Conservation (phyloP, 2,113 vertebrate genomes). For the Platichthys flesus region DNA sequence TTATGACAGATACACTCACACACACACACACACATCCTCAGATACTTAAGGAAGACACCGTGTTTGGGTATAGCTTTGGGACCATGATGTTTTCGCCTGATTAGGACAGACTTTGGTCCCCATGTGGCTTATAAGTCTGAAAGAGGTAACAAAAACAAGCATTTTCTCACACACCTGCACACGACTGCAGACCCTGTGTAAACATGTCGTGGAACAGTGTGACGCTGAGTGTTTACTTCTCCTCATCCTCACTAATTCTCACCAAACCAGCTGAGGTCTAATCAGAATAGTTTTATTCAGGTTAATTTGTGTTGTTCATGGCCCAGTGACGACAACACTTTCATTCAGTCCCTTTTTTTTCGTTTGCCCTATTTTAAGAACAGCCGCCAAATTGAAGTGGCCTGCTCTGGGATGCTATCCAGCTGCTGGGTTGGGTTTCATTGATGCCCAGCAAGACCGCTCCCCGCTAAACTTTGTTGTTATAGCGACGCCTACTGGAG, state of each 20-base stretch:
- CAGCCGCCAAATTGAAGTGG: constrained; percentile 24
- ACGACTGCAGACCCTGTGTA: constrained; percentile 4
- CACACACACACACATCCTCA: too few relatives aligned
- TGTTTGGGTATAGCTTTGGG: too few relatives aligned
- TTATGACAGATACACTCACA: too few relatives aligned
- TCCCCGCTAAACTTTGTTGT: constrained; percentile 27
- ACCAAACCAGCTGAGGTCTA: neutral
- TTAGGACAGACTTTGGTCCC: too few relatives aligned
- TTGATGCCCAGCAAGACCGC: neutral
- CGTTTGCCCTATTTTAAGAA: constrained; percentile 34
- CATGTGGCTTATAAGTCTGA: too few relatives aligned
- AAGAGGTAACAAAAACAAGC: neutral
- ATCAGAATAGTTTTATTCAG: neutral
- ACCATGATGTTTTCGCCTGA: too few relatives aligned
- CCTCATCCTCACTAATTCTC: neutral
- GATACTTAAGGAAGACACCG: too few relatives aligned
- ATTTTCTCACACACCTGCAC: neutral
- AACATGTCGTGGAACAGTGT: constrained; percentile 50
- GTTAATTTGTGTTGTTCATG: neutral
- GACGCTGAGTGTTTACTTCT: neutral
- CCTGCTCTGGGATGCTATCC: constrained; percentile 3
- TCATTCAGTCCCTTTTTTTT: neutral
- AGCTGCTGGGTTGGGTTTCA: constrained; percentile 11
- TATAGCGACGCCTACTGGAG: constrained; percentile 64
- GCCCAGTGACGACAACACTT: neutral